Base-by-base conservation (phyloP, 2,113 vertebrate genomes). In the Antigone vipio region DNA sequence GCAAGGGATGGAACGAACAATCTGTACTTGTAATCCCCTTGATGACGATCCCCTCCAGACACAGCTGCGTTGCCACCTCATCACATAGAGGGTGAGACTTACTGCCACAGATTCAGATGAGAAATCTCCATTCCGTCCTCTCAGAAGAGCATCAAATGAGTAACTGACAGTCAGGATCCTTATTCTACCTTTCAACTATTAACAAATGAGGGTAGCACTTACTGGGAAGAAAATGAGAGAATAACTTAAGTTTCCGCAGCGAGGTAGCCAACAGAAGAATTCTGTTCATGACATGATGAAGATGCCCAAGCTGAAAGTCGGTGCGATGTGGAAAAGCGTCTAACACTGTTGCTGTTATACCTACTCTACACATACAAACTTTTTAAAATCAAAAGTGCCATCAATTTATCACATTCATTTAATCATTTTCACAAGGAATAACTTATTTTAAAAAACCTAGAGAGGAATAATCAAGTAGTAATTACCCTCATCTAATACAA, bases 251-350 rank as follows among this genome's bases (percentile, higher is more conserved):
- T 24, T 59, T 75, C 6, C 4, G 1, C 81, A 52, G 49, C 0
- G 4, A 47, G 16, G 6, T 9, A 30, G 11, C 11, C 21, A 59
- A 20, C 1, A 22, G 24, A 27, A 64, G 20, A 68, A 60, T 62
- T 42, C 74, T 0, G 2, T 2, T 49, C 5, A 3, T 5, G 3
- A 29, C 23, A 9, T 0, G 4, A 73, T 0, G 21, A 67, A 38
- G 74, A 38, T 22, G 35, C 15, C 23, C 45, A 34, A 55, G 42
- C n/a, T 58, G 45, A 18, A 64, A 30, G 52, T 2, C 2, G 0
- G 12, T 3, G 34, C 0, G 9, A 26, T 1, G 10, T 0, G 11
- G 14, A 67, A 72, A 55, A 77, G 19, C 6, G 7, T 63, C 42
- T 26, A 60, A 23, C 2, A 34, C 16, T 16, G 35, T 0, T 38